phyloP scores from a whole-genome alignment of 2,113 vertebrate genomes.

The Gobiocypris rarus region DNA sequence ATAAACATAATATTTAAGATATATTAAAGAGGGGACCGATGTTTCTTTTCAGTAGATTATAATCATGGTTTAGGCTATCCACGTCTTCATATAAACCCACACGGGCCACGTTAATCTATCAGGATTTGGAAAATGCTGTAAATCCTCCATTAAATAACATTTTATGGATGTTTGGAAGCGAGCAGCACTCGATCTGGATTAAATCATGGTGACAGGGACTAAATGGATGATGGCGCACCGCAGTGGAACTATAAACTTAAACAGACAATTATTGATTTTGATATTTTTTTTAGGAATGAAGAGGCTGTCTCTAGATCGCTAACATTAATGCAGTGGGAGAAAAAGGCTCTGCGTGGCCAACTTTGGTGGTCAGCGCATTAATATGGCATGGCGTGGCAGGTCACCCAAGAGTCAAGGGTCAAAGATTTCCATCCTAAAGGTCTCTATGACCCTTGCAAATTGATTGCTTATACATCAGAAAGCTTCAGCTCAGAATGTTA shows the following conservation, averaged over 20 bases:
- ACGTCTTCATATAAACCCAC: conserved; percentile 15
- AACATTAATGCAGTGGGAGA: conserved; percentile 68
- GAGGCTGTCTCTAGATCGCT: conserved; percentile 62
- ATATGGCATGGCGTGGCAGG: conserved; percentile 70
- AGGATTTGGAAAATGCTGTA: conserved; percentile 47
- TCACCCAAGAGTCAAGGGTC: conserved; percentile 60
- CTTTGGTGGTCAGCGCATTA: conserved; percentile 70
- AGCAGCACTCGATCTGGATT: conserved; percentile 66
- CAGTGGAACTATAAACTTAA: conserved; percentile 74
- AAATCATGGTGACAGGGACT: conserved; percentile 73
- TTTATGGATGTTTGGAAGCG: conserved; percentile 69
- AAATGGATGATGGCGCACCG: conserved; percentile 64
- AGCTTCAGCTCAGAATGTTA: conserved; percentile 54
- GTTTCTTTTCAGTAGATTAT: not conserved
- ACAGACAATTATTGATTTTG: conserved; percentile 77
- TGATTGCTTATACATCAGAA: conserved; percentile 75
- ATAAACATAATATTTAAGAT: not conserved
- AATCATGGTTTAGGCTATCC: not conserved
- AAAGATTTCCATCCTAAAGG: conserved; percentile 67
- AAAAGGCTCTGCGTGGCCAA: conserved; percentile 58
- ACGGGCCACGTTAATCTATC: conserved; percentile 6
- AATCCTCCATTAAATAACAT: conserved; percentile 73
- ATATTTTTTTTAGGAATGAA: conserved; percentile 57
- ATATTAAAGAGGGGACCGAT: not conserved
- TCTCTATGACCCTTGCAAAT: conserved; percentile 69